These are phyloP conservation scores for Saxicola maurus DNA, from an alignment of 2,797 vertebrate species.

Conservation along the genomic window DNA sequence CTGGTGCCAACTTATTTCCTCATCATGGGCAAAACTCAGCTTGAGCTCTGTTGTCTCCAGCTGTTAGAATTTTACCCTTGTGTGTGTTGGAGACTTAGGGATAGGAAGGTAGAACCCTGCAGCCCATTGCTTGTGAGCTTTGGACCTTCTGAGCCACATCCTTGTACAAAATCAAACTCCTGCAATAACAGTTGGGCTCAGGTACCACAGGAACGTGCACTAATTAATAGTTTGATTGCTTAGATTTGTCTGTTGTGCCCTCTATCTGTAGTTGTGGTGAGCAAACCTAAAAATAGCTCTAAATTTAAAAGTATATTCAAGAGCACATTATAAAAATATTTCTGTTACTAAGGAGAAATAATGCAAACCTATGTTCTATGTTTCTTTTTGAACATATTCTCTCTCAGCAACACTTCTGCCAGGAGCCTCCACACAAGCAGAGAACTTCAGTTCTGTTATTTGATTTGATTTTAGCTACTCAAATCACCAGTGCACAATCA, in stretches of 20 bases:
- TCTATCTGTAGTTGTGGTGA: background rate
- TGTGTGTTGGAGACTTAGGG: background rate
- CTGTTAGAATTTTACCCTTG: background rate
- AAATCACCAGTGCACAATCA: background rate
- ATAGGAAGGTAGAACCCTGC: background rate
- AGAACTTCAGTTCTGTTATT: background rate
- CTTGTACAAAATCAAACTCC: background rate
- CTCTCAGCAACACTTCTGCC: background rate
- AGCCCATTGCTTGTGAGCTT: background rate
- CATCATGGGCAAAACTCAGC: background rate
- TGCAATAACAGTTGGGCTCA: background rate
- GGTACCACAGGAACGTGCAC: background rate
- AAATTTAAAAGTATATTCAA: background rate
- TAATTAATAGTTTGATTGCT: background rate
- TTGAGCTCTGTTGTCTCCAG: background rate
- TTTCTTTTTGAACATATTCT: background rate
- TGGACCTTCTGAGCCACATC: background rate
- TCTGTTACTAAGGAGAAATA: background rate
- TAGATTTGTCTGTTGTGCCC: background rate
- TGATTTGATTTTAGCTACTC: background rate
- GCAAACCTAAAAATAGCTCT: background rate
- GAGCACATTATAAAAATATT: background rate
- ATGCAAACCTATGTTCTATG: background rate
- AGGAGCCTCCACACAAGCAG: background rate
- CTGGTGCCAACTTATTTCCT: background rate